phyloP scores from a whole-genome alignment of 92 coral and sea anemone species.

The Metridium senile region DNA sequence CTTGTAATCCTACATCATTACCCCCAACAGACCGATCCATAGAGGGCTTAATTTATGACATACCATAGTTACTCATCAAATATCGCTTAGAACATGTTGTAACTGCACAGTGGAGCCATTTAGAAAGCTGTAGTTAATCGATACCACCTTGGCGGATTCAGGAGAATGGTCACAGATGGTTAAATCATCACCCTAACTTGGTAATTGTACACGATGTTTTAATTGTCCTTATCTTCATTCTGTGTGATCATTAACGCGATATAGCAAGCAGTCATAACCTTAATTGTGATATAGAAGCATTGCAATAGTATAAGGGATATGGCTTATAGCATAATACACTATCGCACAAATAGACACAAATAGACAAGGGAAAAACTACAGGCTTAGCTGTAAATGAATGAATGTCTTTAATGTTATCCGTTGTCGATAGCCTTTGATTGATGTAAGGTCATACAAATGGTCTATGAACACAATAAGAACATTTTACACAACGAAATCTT shows the following conservation, averaged over 20 bases:
- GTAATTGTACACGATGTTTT: slow-evolving; percentile 1
- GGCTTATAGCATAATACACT: no score
- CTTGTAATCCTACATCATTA: slow-evolving; percentile 4
- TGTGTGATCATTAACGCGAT: neutral
- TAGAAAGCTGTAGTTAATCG: slow-evolving; percentile 16
- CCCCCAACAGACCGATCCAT: slow-evolving; percentile 13
- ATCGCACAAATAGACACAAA: no score
- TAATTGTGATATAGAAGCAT: neutral
- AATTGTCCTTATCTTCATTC: slow-evolving; percentile 25
- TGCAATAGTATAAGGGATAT: neutral
- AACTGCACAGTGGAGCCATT: slow-evolving; percentile 1
- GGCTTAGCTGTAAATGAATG: neutral
- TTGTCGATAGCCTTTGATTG: slow-evolving; percentile 18
- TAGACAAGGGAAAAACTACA: no score
- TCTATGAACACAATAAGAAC: neutral
- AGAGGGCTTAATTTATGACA: neutral
- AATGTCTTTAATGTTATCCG: slow-evolving; percentile 12
- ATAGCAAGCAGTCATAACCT: neutral
- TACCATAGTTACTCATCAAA: slow-evolving; percentile 3
- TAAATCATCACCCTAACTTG: slow-evolving; percentile 24
- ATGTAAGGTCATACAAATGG: slow-evolving; percentile 15
- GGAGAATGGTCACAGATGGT: slow-evolving; percentile 24
- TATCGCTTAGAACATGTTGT: neutral
- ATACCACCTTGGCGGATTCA: slow-evolving; percentile 20
- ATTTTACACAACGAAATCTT: neutral